A percentile compares a stretch with the other conserved stretches of the same genome.
Conservation (phyloP, 1,140 invertebrate species). For the Apis mellifera region Amel_HAv3.1 CM009938.2:4664001-4664500, state of each 20-base stretch:
- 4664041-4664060: no score
- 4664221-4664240: background rate
- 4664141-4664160: background rate
- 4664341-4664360: conserved; percentile 56
- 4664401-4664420: conserved; percentile 63
- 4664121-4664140: background rate
- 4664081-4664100: no score
- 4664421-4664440: background rate
- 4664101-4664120: background rate
- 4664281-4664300: conserved; percentile 50
- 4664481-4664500: no score
- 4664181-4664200: conserved; percentile 25
- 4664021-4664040: no score
- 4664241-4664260: conserved; percentile 39
- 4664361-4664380: conserved; percentile 60
- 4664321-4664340: conserved; percentile 44
- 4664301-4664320: conserved; percentile 59
- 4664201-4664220: background rate
- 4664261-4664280: background rate
- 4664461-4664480: background rate
- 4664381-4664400: conserved; percentile 65
- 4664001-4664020: no score
- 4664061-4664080: no score
- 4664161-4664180: conserved; percentile 21
- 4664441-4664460: background rate